phyloP scores from a whole-genome alignment of 2,888 invertebrate species.

The Dynastes hyllus region DNA sequence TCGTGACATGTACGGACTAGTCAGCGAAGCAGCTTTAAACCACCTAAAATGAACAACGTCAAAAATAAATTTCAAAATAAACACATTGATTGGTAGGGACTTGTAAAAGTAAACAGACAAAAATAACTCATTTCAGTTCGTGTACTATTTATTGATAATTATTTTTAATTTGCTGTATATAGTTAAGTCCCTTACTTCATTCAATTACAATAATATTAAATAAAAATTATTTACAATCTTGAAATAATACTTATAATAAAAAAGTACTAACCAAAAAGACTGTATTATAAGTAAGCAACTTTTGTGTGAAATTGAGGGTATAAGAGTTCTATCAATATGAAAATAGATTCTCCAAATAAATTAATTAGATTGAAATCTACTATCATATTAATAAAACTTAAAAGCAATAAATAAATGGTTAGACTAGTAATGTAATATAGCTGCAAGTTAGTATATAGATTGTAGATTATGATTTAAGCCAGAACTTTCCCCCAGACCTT shows the following conservation, averaged over 20 bases:
- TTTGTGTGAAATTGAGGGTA: neutral
- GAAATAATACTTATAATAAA: neutral
- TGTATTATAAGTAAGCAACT: no score
- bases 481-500: conserved; percentile 80
- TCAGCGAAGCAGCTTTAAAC: conserved; percentile 63
- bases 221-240: neutral
- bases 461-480: conserved; percentile 73
- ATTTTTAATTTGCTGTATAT: neutral
- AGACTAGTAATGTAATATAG: neutral
- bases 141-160: conserved; percentile 8
- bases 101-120: conserved; percentile 22
- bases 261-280: neutral
- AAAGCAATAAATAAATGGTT: neutral
- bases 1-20: neutral
- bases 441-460: no score
- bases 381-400: neutral
- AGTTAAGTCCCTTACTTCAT: neutral
- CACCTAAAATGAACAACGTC: conserved; percentile 61
- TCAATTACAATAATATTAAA: neutral
- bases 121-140: neutral
- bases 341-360: neutral
- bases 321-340: neutral
- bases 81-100: conserved; percentile 1
- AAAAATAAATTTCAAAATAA: conserved; percentile 37
- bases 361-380: neutral